Conservation (phyloP, 2,113 vertebrate genomes). For the Prionailurus bengalensis region DNA sequence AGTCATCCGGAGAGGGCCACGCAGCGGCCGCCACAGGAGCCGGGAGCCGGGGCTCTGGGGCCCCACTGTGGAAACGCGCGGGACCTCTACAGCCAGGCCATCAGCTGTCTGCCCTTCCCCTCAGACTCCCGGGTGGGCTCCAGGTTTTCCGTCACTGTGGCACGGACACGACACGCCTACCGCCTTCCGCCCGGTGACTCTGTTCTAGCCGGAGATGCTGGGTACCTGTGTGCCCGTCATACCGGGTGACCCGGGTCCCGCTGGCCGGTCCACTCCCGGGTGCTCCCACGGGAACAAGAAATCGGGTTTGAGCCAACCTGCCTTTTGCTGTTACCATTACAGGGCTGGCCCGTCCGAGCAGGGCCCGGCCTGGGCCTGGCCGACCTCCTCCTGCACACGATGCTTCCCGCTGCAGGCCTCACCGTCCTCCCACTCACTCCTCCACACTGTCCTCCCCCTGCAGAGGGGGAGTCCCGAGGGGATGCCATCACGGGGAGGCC, state of each 20-base stretch:
- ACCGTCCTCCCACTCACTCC: neutral
- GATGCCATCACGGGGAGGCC: neutral
- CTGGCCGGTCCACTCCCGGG: accelerated
- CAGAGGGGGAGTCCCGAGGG: no score
- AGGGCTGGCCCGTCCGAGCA: accelerated
- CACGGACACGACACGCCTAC: accelerated
- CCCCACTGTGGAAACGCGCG: neutral
- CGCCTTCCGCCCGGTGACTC: neutral
- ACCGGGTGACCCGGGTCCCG: neutral
- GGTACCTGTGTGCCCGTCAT: neutral
- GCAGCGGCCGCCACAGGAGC: accelerated
- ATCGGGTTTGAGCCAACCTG: no score
- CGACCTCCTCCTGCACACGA: accelerated
- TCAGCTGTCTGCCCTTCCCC: neutral
- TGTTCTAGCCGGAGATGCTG: neutral
- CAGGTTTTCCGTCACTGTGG: neutral
- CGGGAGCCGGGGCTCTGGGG: neutral
- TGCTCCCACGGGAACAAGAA: accelerated
- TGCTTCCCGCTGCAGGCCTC: neutral
- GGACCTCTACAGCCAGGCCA: neutral
- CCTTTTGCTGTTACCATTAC: accelerated
- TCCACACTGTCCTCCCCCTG: neutral
- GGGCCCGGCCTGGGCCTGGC: neutral
- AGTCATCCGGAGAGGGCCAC: neutral
- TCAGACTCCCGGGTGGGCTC: accelerated